These are phyloP conservation scores for Drosophila prosaltans DNA, from an alignment of 1,140 invertebrate genomes.

Conservation along the genomic window DNA sequence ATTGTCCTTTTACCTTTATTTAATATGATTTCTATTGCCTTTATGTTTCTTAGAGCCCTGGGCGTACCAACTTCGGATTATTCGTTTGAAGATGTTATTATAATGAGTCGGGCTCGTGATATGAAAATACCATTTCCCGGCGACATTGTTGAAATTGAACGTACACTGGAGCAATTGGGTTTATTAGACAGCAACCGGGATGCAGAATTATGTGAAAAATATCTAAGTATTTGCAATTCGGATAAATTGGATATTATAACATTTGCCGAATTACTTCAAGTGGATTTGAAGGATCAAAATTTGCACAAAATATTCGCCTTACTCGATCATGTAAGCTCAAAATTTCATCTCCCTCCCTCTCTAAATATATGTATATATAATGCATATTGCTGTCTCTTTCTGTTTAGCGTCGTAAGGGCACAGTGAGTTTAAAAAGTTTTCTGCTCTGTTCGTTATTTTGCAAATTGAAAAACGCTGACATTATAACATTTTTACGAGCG, in stretches of 20 bases:
- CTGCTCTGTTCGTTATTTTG: constrained; percentile 74
- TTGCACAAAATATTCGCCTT: constrained; percentile 73
- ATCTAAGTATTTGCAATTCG: constrained; percentile 48
- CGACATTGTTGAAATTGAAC: constrained; percentile 90
- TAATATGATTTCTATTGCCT: too few relatives aligned
- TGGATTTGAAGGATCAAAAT: constrained; percentile 60
- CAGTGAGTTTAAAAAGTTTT: constrained; percentile 73
- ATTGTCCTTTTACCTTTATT: neutral
- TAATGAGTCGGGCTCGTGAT: constrained; percentile 92
- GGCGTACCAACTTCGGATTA: constrained; percentile 94
- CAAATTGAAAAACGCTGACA: constrained; percentile 67
- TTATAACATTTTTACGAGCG: constrained; percentile 67
- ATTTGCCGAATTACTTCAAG: constrained; percentile 65
- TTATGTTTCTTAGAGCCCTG: constrained; percentile 86
- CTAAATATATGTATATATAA: neutral
- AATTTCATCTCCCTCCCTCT: neutral
- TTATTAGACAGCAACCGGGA: constrained; percentile 59
- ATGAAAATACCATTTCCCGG: constrained; percentile 90
- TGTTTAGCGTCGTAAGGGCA: constrained; percentile 55
- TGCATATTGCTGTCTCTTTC: neutral
- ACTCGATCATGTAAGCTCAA: constrained; percentile 67
- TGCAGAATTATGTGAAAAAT: constrained; percentile 57
- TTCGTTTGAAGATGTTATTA: constrained; percentile 95
- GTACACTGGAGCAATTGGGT: constrained; percentile 87
- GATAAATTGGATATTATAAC: constrained; percentile 71